Evolutionary conservation across 2,888 invertebrate species (phyloP).

Genomic region (Orgyia antiqua): DNA sequence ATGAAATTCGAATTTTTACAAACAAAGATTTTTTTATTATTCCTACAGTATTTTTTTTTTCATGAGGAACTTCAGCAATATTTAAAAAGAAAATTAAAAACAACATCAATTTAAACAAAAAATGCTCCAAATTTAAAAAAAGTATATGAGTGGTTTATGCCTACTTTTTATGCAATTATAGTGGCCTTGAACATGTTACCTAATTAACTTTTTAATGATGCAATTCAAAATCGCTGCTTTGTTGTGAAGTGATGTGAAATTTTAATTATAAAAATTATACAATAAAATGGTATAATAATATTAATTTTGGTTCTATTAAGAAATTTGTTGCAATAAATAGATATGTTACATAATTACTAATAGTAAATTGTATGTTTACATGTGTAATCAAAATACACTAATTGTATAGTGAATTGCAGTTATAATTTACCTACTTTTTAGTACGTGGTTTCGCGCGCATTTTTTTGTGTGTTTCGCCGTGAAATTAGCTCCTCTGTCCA

Average conservation of each 20-base stretch:
- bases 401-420: too few species aligned
- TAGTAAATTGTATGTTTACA: conserved; percentile 4
- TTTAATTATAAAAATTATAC: neutral
- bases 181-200: neutral
- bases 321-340: conserved; percentile 20
- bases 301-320: conserved; percentile 11
- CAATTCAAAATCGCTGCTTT: neutral
- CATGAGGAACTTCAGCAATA: too few species aligned
- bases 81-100: too few species aligned
- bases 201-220: too few species aligned
- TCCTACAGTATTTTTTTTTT: too few species aligned
- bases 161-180: conserved; percentile 1
- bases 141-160: conserved; percentile 4
- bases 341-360: conserved; percentile 3
- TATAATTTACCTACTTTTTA: neutral
- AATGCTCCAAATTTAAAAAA: too few species aligned
- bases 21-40: too few species aligned
- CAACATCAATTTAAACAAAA: too few species aligned
- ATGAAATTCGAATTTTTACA: too few species aligned
- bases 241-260: neutral
- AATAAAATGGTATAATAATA: conserved; percentile 7
- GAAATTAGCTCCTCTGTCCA: neutral
- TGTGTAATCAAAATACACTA: too few species aligned
- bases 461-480: neutral
- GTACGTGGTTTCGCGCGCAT: neutral